Percentiles rank a stretch among this genome's conserved stretches.
phyloP scores from a whole-genome alignment of 2,113 vertebrate genomes.

The Burhinus bistriatus region DNA sequence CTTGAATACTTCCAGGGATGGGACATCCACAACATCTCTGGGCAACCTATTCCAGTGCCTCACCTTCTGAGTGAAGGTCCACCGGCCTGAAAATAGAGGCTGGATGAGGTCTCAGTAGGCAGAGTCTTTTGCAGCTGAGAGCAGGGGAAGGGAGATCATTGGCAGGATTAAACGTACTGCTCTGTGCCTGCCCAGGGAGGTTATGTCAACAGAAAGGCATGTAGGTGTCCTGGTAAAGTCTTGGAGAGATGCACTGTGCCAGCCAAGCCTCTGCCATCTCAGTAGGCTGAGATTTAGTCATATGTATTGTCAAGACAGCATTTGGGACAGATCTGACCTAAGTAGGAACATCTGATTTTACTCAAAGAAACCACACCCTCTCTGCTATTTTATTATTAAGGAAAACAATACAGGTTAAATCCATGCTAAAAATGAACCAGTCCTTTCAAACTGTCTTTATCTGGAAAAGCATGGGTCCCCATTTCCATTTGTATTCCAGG shows the following conservation, averaged over 20 bases:
- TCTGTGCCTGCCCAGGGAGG: not conserved
- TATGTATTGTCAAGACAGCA: not conserved
- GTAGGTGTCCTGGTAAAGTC: not conserved
- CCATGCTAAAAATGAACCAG: not conserved
- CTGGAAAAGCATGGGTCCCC: not conserved
- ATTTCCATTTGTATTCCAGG: conserved; percentile 22
- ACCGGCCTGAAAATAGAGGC: not conserved
- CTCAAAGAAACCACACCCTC: not conserved
- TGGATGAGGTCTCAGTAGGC: not conserved
- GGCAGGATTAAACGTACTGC: not conserved
- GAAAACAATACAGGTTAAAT: not conserved
- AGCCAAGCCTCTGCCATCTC: not conserved
- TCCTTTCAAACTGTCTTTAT: not conserved
- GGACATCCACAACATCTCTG: no score
- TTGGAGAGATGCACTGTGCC: not conserved
- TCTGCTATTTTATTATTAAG: not conserved
- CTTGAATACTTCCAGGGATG: no score
- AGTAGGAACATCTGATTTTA: not conserved
- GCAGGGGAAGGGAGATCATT: not conserved
- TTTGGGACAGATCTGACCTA: not conserved
- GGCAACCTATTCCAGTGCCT: no score
- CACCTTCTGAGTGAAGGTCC: not conserved
- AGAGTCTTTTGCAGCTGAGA: not conserved
- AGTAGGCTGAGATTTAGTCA: not conserved
- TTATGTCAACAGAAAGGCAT: not conserved